Evolutionary conservation across 1,140 invertebrate genomes (phyloP).

Genomic region (Whitmania pigra): DNA sequence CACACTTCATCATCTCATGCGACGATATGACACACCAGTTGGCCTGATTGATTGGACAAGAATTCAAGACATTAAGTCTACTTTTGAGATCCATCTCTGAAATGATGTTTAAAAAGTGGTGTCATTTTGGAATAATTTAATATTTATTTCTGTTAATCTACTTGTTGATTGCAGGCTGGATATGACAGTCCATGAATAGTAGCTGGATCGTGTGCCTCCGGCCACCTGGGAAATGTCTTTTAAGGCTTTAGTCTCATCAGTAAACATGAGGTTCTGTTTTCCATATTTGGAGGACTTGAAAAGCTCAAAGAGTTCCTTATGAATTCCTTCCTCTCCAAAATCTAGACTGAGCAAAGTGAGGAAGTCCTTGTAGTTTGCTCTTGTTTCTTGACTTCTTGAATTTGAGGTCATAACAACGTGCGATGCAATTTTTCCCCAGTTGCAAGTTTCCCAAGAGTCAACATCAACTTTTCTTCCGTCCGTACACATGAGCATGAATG

Average conservation of each 20-base stretch:
- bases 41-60: slow-evolving; percentile 34
- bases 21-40: slow-evolving; percentile 71
- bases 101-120: not conserved
- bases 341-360: slow-evolving; percentile 26
- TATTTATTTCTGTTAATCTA: not conserved
- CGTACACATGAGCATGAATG: slow-evolving; percentile 73
- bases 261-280: slow-evolving; percentile 37
- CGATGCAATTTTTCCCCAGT: slow-evolving; percentile 59
- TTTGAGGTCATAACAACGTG: slow-evolving; percentile 68
- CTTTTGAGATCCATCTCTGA: slow-evolving; percentile 32
- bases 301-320: slow-evolving; percentile 22
- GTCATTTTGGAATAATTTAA: not conserved
- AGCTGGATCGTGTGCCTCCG: slow-evolving; percentile 27
- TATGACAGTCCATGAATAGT: slow-evolving; percentile 40
- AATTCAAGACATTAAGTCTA: slow-evolving; percentile 31
- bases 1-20: slow-evolving; percentile 76
- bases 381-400: slow-evolving; percentile 16
- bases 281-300: slow-evolving; percentile 26
- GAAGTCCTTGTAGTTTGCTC: slow-evolving; percentile 32
- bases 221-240: slow-evolving; percentile 31
- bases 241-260: slow-evolving; percentile 35
- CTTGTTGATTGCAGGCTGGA: slow-evolving; percentile 14
- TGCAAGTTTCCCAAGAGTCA: slow-evolving; percentile 34
- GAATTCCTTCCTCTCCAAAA: slow-evolving; percentile 24
- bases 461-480: slow-evolving; percentile 49